phyloP scores from a whole-genome alignment of 1,140 invertebrate species.

The Conus ventricosus region DNA sequence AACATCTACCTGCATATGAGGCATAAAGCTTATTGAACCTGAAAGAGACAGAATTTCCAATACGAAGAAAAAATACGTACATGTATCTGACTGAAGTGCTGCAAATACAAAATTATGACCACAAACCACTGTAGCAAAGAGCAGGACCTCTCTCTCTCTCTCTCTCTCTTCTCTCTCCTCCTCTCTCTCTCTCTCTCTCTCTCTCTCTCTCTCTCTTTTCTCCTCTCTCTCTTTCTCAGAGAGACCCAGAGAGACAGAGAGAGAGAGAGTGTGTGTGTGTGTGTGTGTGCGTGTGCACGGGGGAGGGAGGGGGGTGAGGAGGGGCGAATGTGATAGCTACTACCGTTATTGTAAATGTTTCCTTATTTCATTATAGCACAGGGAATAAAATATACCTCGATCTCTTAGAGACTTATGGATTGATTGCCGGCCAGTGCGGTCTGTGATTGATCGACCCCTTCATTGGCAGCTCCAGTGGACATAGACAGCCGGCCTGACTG shows the following conservation, averaged over 20 bases:
- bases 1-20: too few species aligned
- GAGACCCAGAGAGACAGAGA: too few species aligned
- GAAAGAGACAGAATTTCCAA: too few species aligned
- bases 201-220: slow-evolving; percentile 6
- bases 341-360: background rate
- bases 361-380: too few species aligned
- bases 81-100: too few species aligned
- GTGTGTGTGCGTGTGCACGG: background rate
- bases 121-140: too few species aligned
- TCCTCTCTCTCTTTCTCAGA: background rate
- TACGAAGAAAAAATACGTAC: too few species aligned
- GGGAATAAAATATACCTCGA: background rate
- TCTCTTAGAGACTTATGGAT: background rate
- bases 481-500: too few species aligned
- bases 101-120: too few species aligned
- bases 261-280: background rate
- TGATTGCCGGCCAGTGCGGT: background rate
- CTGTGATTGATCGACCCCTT: background rate
- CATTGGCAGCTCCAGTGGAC: background rate
- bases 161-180: background rate
- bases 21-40: too few species aligned
- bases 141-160: background rate
- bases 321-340: background rate
- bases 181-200: slow-evolving; percentile 2
- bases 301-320: too few species aligned